These are phyloP conservation scores for Oreotragus oreotragus DNA, from an alignment of 2,113 vertebrate genomes.

Conservation along the genomic window DNA sequence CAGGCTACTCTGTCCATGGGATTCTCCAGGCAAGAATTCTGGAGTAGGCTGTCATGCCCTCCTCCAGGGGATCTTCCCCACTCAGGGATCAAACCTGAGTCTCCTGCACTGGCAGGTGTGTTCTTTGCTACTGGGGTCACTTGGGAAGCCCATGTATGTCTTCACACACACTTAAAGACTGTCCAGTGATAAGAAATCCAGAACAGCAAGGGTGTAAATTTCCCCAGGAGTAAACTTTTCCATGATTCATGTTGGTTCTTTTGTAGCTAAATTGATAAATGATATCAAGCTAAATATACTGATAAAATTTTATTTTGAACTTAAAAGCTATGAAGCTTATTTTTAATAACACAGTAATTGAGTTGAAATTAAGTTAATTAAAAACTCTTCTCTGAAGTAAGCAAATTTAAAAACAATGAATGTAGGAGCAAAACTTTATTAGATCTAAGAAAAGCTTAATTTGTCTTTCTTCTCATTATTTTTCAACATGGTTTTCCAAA, in stretches of 20 bases:
- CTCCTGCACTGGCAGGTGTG: neutral
- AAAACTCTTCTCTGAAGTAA: constrained; percentile 43
- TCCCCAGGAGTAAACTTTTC: neutral
- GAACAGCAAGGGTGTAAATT: constrained; percentile 24
- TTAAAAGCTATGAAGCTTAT: constrained; percentile 53
- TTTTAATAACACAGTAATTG: constrained; percentile 59
- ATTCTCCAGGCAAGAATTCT: neutral
- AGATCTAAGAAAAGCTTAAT: constrained; percentile 38
- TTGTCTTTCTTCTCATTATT: neutral
- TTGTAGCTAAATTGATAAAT: constrained; percentile 42
- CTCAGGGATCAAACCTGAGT: neutral
- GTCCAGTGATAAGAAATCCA: neutral
- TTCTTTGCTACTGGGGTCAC: neutral
- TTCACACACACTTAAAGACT: neutral
- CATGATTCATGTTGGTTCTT: constrained; percentile 12
- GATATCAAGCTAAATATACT: constrained; percentile 36
- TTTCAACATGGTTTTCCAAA: constrained; percentile 16
- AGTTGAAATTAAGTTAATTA: constrained; percentile 67
- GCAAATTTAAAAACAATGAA: constrained; percentile 44
- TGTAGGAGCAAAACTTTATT: constrained; percentile 39
- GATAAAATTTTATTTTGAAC: constrained; percentile 49
- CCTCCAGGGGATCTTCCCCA: neutral
- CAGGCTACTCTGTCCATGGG: neutral
- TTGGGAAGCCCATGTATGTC: neutral
- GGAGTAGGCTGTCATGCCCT: neutral